These are phyloP conservation scores for Tragelaphus strepsiceros DNA, from an alignment of 2,113 vertebrate genomes.

Conservation along the genomic window DNA sequence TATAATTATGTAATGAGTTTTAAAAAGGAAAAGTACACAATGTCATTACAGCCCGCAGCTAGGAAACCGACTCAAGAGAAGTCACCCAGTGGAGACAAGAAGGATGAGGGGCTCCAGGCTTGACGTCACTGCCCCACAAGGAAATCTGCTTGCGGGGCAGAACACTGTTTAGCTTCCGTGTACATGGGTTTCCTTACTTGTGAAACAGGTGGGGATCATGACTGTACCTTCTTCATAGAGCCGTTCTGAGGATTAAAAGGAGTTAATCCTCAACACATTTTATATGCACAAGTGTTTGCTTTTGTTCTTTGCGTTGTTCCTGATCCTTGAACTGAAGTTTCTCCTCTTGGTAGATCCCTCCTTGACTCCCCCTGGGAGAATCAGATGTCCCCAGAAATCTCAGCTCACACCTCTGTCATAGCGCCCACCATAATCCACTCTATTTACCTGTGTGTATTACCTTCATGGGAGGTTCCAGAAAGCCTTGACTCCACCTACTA, in stretches of 20 bases:
- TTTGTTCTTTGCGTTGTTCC: background rate
- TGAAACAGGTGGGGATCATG: background rate
- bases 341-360: background rate
- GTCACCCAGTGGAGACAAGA: background rate
- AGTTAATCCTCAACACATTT: background rate
- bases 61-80: background rate
- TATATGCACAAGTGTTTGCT: background rate
- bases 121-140: background rate
- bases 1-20: background rate
- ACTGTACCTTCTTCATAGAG: background rate
- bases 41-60: background rate
- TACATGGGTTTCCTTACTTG: background rate
- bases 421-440: background rate
- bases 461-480: background rate
- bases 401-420: background rate
- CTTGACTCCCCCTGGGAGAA: background rate
- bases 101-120: background rate
- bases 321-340: background rate
- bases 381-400: background rate
- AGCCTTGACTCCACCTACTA: background rate
- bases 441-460: background rate
- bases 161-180: background rate
- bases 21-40: background rate
- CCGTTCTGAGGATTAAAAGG: background rate
- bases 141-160: background rate